Conservation (phyloP, 2,113 vertebrate genomes). For the Glaucomys volans region DNA sequence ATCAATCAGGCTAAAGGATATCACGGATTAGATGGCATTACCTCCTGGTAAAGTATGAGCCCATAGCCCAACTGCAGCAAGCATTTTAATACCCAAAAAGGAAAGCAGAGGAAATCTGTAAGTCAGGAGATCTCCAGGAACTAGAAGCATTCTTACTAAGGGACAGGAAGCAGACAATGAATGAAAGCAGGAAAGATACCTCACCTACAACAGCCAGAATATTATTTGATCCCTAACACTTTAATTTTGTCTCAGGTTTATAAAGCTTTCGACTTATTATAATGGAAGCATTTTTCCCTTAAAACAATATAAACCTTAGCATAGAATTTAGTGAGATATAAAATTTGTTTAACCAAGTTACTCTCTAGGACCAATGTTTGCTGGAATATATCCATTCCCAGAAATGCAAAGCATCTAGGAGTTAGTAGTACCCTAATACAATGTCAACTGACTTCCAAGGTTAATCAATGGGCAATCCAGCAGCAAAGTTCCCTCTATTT, state of each 20-base stretch:
- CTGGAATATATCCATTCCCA: not conserved
- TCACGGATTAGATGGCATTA: not conserved
- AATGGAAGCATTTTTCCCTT: not conserved
- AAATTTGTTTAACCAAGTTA: slow-evolving; percentile 53
- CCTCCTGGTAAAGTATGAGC: not conserved
- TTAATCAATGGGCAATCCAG: slow-evolving; percentile 52
- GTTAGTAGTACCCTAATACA: not conserved
- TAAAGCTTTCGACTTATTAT: slow-evolving; percentile 20
- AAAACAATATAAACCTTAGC: slow-evolving; percentile 55
- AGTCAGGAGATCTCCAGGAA: slow-evolving; percentile 43
- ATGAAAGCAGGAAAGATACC: not conserved
- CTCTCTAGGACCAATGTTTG: slow-evolving; percentile 31
- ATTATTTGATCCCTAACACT: not conserved
- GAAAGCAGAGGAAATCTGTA: slow-evolving; percentile 20
- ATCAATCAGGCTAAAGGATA: slow-evolving; percentile 13
- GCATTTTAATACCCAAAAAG: not conserved
- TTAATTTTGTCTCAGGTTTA: not conserved
- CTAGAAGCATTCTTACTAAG: slow-evolving; percentile 33
- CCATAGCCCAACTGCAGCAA: not conserved
- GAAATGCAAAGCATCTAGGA: not conserved
- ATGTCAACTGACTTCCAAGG: slow-evolving; percentile 53
- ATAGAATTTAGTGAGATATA: not conserved
- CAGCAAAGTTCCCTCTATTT: slow-evolving; percentile 41
- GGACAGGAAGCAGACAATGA: not conserved
- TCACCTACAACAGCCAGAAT: not conserved